These are phyloP conservation scores for Venustaconcha ellipsiformis DNA, from an alignment of 1,140 invertebrate species.

Conservation along the genomic window DNA sequence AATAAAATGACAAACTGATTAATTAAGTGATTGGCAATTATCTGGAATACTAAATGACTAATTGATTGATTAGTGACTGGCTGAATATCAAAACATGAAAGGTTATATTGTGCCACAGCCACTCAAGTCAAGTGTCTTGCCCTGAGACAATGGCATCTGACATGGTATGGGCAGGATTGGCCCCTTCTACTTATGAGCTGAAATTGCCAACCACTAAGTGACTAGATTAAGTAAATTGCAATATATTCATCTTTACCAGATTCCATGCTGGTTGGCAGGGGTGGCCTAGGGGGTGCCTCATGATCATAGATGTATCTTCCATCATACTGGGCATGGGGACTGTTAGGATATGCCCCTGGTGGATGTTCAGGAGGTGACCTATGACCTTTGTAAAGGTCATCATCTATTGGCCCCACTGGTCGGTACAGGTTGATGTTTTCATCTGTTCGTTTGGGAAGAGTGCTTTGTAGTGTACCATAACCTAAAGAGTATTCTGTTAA, in stretches of 20 bases:
- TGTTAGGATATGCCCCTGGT: constrained; percentile 47
- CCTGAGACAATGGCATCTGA: too few species aligned
- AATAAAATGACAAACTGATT: too few species aligned
- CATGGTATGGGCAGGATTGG: too few species aligned
- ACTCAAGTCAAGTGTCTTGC: too few species aligned
- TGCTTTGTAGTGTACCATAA: constrained; percentile 52
- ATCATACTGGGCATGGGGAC: constrained; percentile 61
- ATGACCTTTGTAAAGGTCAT: constrained; percentile 41
- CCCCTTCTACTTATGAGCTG: too few species aligned
- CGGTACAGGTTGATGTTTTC: constrained; percentile 57
- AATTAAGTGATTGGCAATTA: too few species aligned
- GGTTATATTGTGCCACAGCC: too few species aligned
- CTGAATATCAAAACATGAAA: too few species aligned
- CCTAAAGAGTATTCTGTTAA: constrained; percentile 38
- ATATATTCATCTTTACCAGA: constrained; percentile 21
- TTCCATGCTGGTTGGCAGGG: constrained; percentile 77
- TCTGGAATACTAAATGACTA: too few species aligned
- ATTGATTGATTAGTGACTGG: too few species aligned
- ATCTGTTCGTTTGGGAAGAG: constrained; percentile 39
- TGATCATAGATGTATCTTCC: constrained; percentile 68
- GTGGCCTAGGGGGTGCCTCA: constrained; percentile 81
- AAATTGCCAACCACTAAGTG: too few species aligned
- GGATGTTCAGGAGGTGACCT: constrained; percentile 42
- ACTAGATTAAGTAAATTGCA: too few species aligned
- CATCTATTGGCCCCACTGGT: constrained; percentile 39